phyloP scores from a whole-genome alignment of 2,888 invertebrate species.

The Epistrophe grossulariae region DNA sequence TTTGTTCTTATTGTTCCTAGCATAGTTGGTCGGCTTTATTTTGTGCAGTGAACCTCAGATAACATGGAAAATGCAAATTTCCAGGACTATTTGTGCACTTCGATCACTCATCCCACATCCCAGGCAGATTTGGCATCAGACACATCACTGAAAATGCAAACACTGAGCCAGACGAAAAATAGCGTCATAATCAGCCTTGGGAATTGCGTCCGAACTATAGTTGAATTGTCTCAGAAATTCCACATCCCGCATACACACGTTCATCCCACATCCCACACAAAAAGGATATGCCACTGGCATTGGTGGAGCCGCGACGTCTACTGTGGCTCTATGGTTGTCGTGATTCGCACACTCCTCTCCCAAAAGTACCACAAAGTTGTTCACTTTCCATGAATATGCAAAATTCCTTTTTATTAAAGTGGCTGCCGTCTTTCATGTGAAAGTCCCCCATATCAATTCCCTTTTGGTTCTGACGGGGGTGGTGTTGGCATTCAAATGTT shows the following conservation, averaged over 20 bases:
- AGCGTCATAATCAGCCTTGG: conserved; percentile 64
- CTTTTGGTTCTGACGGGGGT: neutral
- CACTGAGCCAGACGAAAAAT: conserved; percentile 55
- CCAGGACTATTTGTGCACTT: conserved; percentile 18
- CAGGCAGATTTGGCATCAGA: conserved; percentile 27
- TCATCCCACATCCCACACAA: neutral
- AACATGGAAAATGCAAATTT: conserved; percentile 63
- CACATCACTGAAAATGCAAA: conserved; percentile 28
- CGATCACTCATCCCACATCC: neutral
- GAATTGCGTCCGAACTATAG: conserved; percentile 58
- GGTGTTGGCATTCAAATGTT: conserved; percentile 48
- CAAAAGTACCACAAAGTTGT: conserved; percentile 77
- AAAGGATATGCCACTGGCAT: conserved; percentile 32
- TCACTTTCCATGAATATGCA: conserved; percentile 79
- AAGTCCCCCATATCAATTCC: conserved; percentile 43
- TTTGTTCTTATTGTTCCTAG: neutral
- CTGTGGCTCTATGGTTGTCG: conserved; percentile 50
- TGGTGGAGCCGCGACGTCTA: conserved; percentile 11
- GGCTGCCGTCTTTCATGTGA: conserved; percentile 65
- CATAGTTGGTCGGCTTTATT: neutral
- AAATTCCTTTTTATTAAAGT: conserved; percentile 73
- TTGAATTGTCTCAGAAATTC: conserved; percentile 48
- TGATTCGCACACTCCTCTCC: conserved; percentile 71
- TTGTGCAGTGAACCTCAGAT: conserved; percentile 61
- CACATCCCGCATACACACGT: conserved; percentile 2